Conservation (phyloP, 2,797 vertebrate species). For the Notamacropus eugenii region DNA sequence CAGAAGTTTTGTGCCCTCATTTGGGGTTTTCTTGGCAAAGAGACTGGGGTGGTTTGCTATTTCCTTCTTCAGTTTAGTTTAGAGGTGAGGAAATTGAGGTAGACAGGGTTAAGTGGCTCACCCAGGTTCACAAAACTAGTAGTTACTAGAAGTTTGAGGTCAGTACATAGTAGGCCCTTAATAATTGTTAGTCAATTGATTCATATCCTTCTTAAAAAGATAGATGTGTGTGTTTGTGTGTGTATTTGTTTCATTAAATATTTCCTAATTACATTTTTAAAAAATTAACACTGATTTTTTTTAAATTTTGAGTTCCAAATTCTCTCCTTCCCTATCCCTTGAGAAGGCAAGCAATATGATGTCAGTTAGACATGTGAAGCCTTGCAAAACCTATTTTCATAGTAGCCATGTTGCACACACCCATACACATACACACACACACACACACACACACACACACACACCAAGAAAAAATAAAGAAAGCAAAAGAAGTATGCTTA, state of each 20-base stretch:
- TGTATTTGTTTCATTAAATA: background rate
- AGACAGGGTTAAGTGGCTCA: background rate
- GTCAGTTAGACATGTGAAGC: background rate
- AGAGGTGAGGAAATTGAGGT: background rate
- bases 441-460: background rate
- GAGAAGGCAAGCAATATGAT: background rate
- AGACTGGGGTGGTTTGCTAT: background rate
- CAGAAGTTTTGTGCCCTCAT: background rate
- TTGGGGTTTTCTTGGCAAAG: background rate
- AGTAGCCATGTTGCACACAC: background rate
- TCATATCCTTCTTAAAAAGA: background rate
- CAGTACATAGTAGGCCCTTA: background rate
- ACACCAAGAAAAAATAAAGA: background rate
- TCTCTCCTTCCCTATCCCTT: background rate
- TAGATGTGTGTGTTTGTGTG: background rate
- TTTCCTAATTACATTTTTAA: background rate
- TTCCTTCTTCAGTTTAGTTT: background rate
- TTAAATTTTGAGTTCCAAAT: background rate
- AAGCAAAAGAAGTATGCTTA: background rate
- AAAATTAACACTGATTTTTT: background rate
- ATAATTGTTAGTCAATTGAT: too few relatives aligned
- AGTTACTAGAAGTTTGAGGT: background rate
- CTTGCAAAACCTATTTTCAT: conserved; percentile 38
- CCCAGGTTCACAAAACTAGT: background rate
- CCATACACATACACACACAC: background rate